Conservation (phyloP, 2,888 invertebrate species). For the Iselma pallidipennis region DNA sequence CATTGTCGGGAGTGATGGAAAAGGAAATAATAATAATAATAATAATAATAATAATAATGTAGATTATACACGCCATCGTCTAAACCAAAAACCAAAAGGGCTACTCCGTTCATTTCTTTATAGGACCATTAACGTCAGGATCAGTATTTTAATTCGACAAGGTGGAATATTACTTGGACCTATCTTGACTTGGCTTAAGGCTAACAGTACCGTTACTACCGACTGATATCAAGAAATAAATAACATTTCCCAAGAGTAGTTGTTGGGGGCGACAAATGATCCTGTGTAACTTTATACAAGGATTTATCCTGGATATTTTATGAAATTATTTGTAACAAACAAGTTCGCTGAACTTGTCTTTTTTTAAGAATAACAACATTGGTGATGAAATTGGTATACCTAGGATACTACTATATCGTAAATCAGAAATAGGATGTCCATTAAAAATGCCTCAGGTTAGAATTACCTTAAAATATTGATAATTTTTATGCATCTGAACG, state of each 20-base stretch:
- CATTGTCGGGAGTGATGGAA: too few relatives aligned
- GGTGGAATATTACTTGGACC: slow-evolving; percentile 15
- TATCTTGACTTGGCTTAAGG: background rate
- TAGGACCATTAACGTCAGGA: slow-evolving; percentile 25
- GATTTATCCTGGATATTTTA: background rate
- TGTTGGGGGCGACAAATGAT: background rate
- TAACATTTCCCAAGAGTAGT: background rate
- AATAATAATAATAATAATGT: slow-evolving; percentile 23
- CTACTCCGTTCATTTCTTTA: slow-evolving; percentile 13
- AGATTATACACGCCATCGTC: slow-evolving; percentile 20
- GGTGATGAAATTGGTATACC: too few relatives aligned
- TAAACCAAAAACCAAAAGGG: slow-evolving; percentile 17
- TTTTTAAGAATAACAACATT: too few relatives aligned
- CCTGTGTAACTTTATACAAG: background rate
- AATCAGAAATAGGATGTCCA: background rate
- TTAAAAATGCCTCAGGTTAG: background rate
- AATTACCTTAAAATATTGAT: background rate
- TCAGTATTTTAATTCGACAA: slow-evolving; percentile 20
- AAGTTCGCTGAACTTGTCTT: background rate
- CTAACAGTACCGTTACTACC: slow-evolving; percentile 3
- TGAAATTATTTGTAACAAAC: background rate
- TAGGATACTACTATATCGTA: too few relatives aligned
- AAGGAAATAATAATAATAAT: too few relatives aligned
- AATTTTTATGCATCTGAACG: background rate
- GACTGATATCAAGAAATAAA: slow-evolving; percentile 4